phyloP scores from a whole-genome alignment of 2,113 vertebrate genomes.

The Excalfactoria chinensis region DNA sequence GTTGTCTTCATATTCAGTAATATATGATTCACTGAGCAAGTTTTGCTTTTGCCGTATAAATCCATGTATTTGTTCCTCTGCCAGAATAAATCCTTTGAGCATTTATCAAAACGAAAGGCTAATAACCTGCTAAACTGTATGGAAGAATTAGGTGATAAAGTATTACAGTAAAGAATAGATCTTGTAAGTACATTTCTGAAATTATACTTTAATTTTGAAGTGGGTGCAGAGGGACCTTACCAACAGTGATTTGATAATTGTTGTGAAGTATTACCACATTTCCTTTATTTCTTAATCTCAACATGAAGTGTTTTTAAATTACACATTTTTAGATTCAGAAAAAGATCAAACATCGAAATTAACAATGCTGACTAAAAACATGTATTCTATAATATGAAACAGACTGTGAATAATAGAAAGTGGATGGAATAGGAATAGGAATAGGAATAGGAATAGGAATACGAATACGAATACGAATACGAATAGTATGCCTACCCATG shows the following conservation, averaged over 20 bases:
- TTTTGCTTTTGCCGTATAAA: slow-evolving; percentile 45
- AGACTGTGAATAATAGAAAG: slow-evolving; percentile 35
- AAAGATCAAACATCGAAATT: slow-evolving; percentile 49
- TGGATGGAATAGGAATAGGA: slow-evolving; percentile 4
- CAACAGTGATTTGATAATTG: slow-evolving; percentile 31
- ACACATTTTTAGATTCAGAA: slow-evolving; percentile 36
- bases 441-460: not conserved
- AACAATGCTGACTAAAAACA: slow-evolving; percentile 31
- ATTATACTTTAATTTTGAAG: slow-evolving; percentile 49
- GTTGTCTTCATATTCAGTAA: slow-evolving; percentile 42
- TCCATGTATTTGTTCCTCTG: slow-evolving; percentile 44
- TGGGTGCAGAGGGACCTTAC: not conserved
- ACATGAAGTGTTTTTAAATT: slow-evolving; percentile 31
- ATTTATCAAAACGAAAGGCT: slow-evolving; percentile 64
- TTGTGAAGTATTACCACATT: slow-evolving; percentile 55
- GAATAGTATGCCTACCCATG: not conserved
- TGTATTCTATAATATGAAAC: slow-evolving; percentile 51
- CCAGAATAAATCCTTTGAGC: slow-evolving; percentile 60
- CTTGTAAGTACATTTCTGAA: slow-evolving; percentile 35
- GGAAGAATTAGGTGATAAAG: slow-evolving; percentile 59
- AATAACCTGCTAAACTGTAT: slow-evolving; percentile 43
- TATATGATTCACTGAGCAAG: slow-evolving; percentile 18
- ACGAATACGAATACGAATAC: too few relatives aligned
- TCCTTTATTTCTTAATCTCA: slow-evolving; percentile 38
- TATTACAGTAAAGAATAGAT: slow-evolving; percentile 31